Evolutionary conservation across 2,113 vertebrate genomes (phyloP), one percentile per base, ranked within the genome.

Genomic region (Eupsittula cactorum): DNA sequence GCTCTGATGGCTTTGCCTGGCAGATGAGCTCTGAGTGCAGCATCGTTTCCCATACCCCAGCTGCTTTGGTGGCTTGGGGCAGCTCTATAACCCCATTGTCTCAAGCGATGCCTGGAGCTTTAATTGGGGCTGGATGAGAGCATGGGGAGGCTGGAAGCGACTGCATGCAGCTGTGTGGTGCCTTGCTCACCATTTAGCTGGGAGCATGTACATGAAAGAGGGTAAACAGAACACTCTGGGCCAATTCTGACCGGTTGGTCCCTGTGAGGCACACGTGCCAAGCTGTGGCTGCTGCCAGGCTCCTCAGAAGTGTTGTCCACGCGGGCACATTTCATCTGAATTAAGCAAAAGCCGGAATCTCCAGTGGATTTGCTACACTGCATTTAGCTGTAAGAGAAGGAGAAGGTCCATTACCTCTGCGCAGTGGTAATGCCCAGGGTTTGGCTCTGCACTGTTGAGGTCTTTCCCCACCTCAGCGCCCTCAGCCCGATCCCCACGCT

Each of bases 401-500:
- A 78, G 39, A 19, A 79, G 49, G n/a, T 13, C 2, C 0, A 0
- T 25, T 17, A 31, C 33, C 17, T 57, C 1, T 53, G 62, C 33
- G 13, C 19, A 6, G 29, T 5, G 41, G 24, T 29, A 71, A 15
- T 39, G 33, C 44, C 42, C 49, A 46, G 29, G 35, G 16, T 20
- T 63, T 28, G 33, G 49, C 41, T 46, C 35, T 52, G 73, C 55
- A 3, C 25, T 52, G 7, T n/a, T 1, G 4, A 64, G 23, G 57
- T 42, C 8, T 69, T 9, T 42, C 41, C 12, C 25, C 18, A 65
- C 33, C 24, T 73, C 41, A 90, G 53, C 28, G 28, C 33, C 59
- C 65, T 12, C 10, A 13, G 27, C 7, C 11, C 7, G 1, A 13
- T 47, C 47, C 65, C 53, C 13, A 5, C 0, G 0, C 41, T 73